Evolutionary conservation across 23 tunicate species (phyloP), one percentile per base, ranked within the genome.

Genomic region (Oikopleura albicans): DNA sequence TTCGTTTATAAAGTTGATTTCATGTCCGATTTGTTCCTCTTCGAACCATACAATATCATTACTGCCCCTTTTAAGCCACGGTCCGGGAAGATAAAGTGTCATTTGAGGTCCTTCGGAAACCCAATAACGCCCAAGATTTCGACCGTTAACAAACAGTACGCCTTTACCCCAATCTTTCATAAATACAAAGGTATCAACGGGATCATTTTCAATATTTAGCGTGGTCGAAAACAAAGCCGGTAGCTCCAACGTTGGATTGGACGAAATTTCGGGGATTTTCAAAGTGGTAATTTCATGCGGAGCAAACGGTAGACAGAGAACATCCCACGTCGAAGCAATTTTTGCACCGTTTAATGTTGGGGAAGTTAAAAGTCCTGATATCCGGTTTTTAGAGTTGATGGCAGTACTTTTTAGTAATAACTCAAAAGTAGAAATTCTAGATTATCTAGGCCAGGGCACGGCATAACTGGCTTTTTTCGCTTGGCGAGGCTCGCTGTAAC

Each of bases 181-280:
- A 39, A 86, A 87, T 0, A 93, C 39, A 40, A 85, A 93, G 0
- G 98, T 93, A 75, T 93, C 98, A 16, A 39, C 40, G 0, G 88
- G 88, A 0, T 84, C 84, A 28, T 41, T 37, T 0, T 86, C 83
- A 84, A 87, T 40, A 16, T 63, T 35, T 0, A 92, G 39, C 38
- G 88, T 84, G 0, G 79, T 75, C 40, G 85, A 83, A 40, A 84
- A 87, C 59, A 89, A 89, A 0, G 85, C 31, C 0, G 97, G 90
- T 38, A 87, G 49, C 0, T 29, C n/a, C n/a, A n/a, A n/a, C n/a
- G n/a, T n/a, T n/a, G n/a, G n/a, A n/a, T n/a, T n/a, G n/a, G n/a
- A n/a, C n/a, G n/a, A n/a, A n/a, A n/a, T n/a, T n/a, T n/a, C n/a
- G n/a, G n/a, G n/a, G n/a, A n/a, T n/a, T n/a, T n/a, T n/a, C n/a